Base-by-base conservation (phyloP, 92 coral and sea anemone species). In the Diadumene lineata region DNA sequence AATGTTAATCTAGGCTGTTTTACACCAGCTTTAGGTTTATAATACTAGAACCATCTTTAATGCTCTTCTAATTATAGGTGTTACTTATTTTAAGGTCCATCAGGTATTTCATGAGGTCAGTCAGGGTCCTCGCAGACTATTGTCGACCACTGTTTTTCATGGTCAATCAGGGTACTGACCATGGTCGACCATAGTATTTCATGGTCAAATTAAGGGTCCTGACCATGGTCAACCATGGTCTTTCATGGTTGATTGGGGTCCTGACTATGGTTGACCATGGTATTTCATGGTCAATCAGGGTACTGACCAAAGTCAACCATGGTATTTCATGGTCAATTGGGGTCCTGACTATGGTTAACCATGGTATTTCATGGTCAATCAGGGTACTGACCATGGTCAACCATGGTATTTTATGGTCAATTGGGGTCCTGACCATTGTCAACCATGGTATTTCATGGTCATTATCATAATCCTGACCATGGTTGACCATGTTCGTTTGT, bases 121-220 rank as follows among this genome's bases (percentile, higher is more conserved):
- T 15, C 58, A 53, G 18, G 10, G 24, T 17, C 7, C 51, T 56
- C 17, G 70, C 84, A 1, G 70, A 83, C 6, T 38, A 74, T 31
- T 64, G 79, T 13, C 79, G 72, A 27, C 48, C 50, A 11, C 15
- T 82, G 24, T n/a, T n/a, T n/a, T n/a, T 28, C 85, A 10, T 76
- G 83, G 17, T 84, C 73, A 58, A 61, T 83, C 34, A 83, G 71
- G 29, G 71, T 84, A 27, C 74, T 60, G 30, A 84, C 80, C 64
- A 69, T 88, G 81, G n/a, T n/a, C 50, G 32, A 80, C 1, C 33
- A 70, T 26, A 83, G 86, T 13, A 51, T 46, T 16, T 85, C 72
- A 0, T 79, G 61, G 60, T 74, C 83, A 44, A 0, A 82, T 10
- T 80, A 6, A 83, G 74, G n/a, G n/a, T n/a, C n/a, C n/a, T n/a